These are phyloP conservation scores for Matsumyia berberina DNA, from an alignment of 2,888 invertebrate genomes.

Conservation along the genomic window DNA sequence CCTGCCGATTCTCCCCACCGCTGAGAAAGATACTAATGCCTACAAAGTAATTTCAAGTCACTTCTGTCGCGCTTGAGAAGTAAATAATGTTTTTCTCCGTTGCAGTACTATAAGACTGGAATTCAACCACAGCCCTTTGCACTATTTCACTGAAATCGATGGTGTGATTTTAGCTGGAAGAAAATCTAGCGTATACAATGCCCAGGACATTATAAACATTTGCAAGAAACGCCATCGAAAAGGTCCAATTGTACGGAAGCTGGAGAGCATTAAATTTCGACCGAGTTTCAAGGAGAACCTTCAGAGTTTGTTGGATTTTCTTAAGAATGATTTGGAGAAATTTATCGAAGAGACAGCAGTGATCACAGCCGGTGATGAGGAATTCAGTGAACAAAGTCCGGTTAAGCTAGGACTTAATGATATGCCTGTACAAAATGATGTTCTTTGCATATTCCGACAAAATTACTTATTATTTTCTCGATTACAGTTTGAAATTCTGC, in stretches of 20 bases:
- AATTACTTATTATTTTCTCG: constrained; percentile 20
- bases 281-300: constrained; percentile 80
- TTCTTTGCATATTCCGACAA: neutral
- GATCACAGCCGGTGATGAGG: constrained; percentile 48
- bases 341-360: constrained; percentile 79
- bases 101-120: constrained; percentile 92
- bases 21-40: constrained; percentile 86
- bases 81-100: constrained; percentile 71
- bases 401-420: constrained; percentile 79
- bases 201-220: constrained; percentile 79
- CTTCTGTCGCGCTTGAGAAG: neutral
- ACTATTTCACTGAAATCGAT: constrained; percentile 95
- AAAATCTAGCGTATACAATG: constrained; percentile 80
- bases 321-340: constrained; percentile 82
- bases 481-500: constrained; percentile 92
- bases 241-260: constrained; percentile 82
- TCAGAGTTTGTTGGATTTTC: constrained; percentile 81
- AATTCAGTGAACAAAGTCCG: constrained; percentile 51
- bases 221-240: constrained; percentile 78
- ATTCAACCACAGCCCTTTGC: constrained; percentile 91
- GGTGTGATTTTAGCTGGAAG: constrained; percentile 92
- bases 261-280: constrained; percentile 82
- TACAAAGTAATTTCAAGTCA: constrained; percentile 85
- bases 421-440: constrained; percentile 82
- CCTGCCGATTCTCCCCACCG: constrained; percentile 91